A percentile compares a stretch with the other conserved stretches of the same genome.
Evolutionary conservation across 2,888 invertebrate species (phyloP).

Genomic region (Leptinotarsa juncta): DNA sequence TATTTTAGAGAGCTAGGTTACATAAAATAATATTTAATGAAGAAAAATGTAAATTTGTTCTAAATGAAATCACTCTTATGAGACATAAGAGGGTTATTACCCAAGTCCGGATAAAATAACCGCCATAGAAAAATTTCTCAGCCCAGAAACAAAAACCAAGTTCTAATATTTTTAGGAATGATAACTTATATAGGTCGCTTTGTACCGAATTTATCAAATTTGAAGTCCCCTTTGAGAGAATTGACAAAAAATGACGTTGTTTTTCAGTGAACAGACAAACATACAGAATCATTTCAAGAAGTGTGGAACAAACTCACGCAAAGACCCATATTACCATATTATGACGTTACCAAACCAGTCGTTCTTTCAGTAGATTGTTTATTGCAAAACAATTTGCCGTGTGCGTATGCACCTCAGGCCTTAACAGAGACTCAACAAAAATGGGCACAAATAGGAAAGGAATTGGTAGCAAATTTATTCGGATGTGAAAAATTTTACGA

Average conservation of each 20-base stretch:
- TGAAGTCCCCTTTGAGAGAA: neutral
- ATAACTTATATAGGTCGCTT: constrained; percentile 52
- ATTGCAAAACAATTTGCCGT: constrained; percentile 51
- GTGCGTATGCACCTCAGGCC: constrained; percentile 56
- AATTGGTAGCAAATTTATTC: neutral
- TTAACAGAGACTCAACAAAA: constrained; percentile 36
- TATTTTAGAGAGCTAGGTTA: constrained; percentile 25
- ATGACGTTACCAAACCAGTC: neutral
- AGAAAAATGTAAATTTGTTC: constrained; percentile 31
- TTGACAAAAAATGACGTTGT: neutral
- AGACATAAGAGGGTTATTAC: constrained; percentile 38
- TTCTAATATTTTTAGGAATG: constrained; percentile 41
- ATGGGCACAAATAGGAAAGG: neutral
- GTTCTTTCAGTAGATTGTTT: no score
- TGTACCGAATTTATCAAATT: constrained; percentile 49
- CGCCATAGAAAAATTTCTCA: constrained; percentile 23
- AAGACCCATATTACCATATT: neutral
- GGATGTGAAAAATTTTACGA: constrained; percentile 21
- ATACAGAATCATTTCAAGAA: constrained; percentile 31
- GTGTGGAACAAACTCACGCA: constrained; percentile 26
- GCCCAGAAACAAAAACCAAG: neutral
- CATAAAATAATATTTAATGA: constrained; percentile 34
- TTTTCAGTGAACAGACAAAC: constrained; percentile 11
- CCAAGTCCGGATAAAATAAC: constrained; percentile 37
- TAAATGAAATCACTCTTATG: constrained; percentile 35